Percentiles rank a stretch among this genome's conserved stretches.
phyloP scores from a whole-genome alignment of 2,797 vertebrate species.

The Galagoides demidoff region DNA sequence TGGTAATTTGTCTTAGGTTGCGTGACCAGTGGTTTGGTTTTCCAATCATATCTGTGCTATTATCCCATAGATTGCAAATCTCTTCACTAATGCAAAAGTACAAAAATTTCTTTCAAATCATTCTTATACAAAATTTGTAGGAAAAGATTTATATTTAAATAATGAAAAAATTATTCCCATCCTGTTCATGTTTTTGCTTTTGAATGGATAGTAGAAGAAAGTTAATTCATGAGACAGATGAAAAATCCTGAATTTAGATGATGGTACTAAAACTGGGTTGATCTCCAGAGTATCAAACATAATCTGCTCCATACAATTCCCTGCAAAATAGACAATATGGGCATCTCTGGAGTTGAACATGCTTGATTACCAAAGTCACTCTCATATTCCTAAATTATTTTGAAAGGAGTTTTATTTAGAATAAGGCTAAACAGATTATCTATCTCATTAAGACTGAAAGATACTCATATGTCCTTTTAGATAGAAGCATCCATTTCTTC shows the following conservation, averaged over 20 bases:
- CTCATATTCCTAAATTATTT: neutral
- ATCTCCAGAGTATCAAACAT: neutral
- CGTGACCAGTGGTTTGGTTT: neutral
- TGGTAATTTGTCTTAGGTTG: neutral
- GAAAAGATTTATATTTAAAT: neutral
- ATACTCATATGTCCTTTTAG: neutral
- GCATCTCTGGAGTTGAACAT: neutral
- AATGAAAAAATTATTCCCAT: neutral
- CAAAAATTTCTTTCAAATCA: slow-evolving; percentile 35
- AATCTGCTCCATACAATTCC: neutral
- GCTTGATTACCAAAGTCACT: neutral
- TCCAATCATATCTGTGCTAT: neutral
- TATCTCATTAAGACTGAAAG: neutral
- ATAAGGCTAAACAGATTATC: neutral
- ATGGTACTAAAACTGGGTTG: neutral
- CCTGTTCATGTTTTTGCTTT: neutral
- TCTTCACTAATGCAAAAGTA: neutral
- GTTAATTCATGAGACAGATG: neutral
- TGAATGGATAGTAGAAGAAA: neutral
- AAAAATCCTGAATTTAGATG: neutral
- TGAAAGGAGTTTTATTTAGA: neutral
- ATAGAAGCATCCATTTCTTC: neutral
- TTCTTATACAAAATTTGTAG: neutral
- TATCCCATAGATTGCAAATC: neutral
- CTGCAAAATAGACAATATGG: neutral